These are phyloP conservation scores for Imbricaverruca yamaguchii DNA, from an alignment of 2,888 invertebrate genomes.

Conservation along the genomic window DNA sequence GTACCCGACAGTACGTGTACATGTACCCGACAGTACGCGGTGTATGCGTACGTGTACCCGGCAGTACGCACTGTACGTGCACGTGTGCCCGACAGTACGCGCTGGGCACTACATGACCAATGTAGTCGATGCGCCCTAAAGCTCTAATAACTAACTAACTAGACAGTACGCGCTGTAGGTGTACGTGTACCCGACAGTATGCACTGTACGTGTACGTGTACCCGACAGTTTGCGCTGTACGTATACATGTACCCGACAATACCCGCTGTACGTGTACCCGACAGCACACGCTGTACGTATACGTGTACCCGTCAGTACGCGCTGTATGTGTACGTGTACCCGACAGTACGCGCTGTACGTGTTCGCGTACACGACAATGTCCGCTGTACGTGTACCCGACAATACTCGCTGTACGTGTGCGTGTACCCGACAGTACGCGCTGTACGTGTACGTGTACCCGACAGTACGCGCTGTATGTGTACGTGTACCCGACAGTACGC, in stretches of 20 bases:
- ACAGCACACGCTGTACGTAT: constrained; percentile 82
- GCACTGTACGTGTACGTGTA: constrained; percentile 83
- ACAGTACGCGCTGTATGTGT: constrained; percentile 90
- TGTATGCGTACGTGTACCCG: constrained; percentile 71
- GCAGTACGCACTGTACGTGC: constrained; percentile 89
- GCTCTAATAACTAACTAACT: too few species aligned
- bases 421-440: too few species aligned
- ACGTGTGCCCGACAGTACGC: background rate
- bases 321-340: too few species aligned
- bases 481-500: constrained; percentile 67
- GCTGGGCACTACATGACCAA: too few species aligned
- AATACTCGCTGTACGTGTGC: constrained; percentile 88
- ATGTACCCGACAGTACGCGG: constrained; percentile 62
- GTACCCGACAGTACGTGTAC: constrained; percentile 35
- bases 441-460: constrained; percentile 60
- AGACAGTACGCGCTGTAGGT: constrained; percentile 71
- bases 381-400: constrained; percentile 26
- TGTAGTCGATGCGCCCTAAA: too few species aligned
- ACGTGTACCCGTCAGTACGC: constrained; percentile 41
- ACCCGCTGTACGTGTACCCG: constrained; percentile 84
- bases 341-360: too few species aligned
- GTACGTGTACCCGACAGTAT: constrained; percentile 64
- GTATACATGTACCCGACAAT: constrained; percentile 60
- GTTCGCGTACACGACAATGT: too few species aligned
- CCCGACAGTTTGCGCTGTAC: constrained; percentile 76